Conservation (phyloP, 2,888 invertebrate species). For the Rotaria sp. region DNA sequence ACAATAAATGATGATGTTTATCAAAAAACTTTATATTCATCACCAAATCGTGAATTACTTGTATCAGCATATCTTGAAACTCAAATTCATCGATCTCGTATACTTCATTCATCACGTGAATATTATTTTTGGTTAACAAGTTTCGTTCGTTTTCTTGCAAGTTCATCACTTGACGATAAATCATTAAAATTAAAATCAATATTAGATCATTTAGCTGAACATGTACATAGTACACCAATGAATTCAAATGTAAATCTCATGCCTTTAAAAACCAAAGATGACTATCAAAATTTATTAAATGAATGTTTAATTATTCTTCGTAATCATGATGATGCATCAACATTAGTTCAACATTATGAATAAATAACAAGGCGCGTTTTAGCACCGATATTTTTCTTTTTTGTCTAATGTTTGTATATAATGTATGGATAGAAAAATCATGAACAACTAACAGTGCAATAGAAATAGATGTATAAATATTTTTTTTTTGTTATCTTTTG, state of each 20-base stretch:
- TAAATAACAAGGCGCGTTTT: background rate
- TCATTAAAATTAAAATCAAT: conserved; percentile 3
- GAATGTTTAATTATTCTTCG: background rate
- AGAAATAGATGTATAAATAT: background rate
- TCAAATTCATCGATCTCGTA: background rate
- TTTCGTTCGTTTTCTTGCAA: background rate
- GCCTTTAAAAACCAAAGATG: background rate
- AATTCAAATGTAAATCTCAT: background rate
- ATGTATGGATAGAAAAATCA: background rate
- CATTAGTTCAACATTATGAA: background rate
- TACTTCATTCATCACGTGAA: background rate
- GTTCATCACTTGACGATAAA: background rate
- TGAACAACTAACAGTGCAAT: background rate
- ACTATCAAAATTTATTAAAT: background rate
- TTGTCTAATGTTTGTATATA: conserved; percentile 6
- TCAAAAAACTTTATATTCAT: background rate
- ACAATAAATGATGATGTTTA: background rate
- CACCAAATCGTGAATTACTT: background rate
- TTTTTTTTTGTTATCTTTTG: background rate
- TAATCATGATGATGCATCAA: background rate
- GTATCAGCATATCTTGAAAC: background rate
- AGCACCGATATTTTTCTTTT: background rate
- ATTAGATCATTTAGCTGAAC: background rate
- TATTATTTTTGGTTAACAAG: conserved; percentile 8
- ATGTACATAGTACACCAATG: background rate